These are phyloP conservation scores for Drosophila mulleri DNA, from an alignment of 2,888 invertebrate species.

Conservation along the genomic window DNA sequence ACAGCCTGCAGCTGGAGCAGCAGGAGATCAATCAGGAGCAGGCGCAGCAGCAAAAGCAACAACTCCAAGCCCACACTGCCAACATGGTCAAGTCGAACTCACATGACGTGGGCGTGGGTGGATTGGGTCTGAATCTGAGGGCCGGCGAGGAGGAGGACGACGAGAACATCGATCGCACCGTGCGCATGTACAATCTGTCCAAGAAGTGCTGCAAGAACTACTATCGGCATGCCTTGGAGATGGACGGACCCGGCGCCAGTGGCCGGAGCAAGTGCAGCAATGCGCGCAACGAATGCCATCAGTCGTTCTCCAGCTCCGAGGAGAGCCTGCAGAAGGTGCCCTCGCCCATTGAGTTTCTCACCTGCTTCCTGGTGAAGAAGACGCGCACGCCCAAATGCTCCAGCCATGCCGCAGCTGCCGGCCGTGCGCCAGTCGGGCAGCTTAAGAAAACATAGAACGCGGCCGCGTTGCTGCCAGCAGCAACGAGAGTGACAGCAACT, in stretches of 20 bases:
- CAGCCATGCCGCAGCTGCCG: constrained; percentile 42
- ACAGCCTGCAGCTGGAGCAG: constrained; percentile 28
- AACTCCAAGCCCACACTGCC: constrained; percentile 33
- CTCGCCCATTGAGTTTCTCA: constrained; percentile 83
- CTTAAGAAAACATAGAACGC: constrained; percentile 81
- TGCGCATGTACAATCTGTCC: constrained; percentile 83
- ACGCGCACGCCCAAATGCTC: constrained; percentile 75
- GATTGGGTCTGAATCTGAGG: constrained; percentile 65
- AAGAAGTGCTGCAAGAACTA: constrained; percentile 84
- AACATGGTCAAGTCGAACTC: constrained; percentile 66
- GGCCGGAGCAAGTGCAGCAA: constrained; percentile 61
- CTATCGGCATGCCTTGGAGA: constrained; percentile 74
- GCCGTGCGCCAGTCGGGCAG: constrained; percentile 37
- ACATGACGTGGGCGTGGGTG: constrained; percentile 67
- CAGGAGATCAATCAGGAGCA: constrained; percentile 25
- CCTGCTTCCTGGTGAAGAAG: constrained; percentile 83
- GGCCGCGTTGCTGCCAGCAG: constrained; percentile 68
- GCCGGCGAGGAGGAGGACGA: constrained; percentile 73
- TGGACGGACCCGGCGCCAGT: constrained; percentile 60
- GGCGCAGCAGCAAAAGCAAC: constrained; percentile 30
- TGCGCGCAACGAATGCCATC: constrained; percentile 54
- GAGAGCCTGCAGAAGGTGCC: constrained; percentile 83
- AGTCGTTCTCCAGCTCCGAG: constrained; percentile 81
- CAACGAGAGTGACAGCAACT: constrained; percentile 29
- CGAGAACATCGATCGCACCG: constrained; percentile 82